A percentile compares a stretch with the other conserved stretches of the same genome.
phyloP scores from a whole-genome alignment of 2,113 vertebrate genomes.

The Ictalurus punctatus region DNA sequence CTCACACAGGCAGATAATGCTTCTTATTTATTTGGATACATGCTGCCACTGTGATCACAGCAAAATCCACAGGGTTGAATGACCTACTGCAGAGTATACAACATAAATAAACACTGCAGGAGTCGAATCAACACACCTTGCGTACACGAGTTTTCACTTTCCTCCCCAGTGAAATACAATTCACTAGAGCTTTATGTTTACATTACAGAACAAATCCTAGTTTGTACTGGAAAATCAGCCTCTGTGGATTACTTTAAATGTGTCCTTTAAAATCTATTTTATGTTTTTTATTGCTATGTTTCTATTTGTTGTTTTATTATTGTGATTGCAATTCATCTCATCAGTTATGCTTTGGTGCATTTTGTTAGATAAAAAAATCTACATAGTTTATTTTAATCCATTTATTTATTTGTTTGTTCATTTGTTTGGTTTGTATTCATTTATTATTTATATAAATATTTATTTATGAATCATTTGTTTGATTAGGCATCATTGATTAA shows the following conservation, averaged over 20 bases:
- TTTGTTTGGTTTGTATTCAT: not conserved
- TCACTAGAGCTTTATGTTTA: not conserved
- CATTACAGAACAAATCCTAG: not conserved
- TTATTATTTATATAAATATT: not conserved
- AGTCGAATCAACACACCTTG: not conserved
- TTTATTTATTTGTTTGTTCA: not conserved
- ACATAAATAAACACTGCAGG: not conserved
- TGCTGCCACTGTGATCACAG: not conserved
- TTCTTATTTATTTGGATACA: not conserved
- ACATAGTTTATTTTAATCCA: not conserved
- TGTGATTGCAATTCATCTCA: not conserved
- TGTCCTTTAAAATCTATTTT: not conserved
- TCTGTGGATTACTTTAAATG: not conserved
- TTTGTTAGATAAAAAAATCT: not conserved
- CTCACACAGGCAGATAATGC: not conserved
- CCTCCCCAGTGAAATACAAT: not conserved
- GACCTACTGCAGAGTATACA: not conserved
- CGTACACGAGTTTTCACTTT: not conserved
- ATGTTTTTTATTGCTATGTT: not conserved
- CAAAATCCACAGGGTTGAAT: not conserved
- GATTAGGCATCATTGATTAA: too few species aligned
- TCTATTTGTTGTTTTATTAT: not conserved
- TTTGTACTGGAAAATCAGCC: not conserved
- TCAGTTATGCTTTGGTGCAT: not conserved
- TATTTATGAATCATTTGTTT: not conserved